Percentiles rank a stretch among this genome's conserved stretches.
Conservation (phyloP, 2,888 invertebrate genomes). For the Choreutis nemorana region DNA sequence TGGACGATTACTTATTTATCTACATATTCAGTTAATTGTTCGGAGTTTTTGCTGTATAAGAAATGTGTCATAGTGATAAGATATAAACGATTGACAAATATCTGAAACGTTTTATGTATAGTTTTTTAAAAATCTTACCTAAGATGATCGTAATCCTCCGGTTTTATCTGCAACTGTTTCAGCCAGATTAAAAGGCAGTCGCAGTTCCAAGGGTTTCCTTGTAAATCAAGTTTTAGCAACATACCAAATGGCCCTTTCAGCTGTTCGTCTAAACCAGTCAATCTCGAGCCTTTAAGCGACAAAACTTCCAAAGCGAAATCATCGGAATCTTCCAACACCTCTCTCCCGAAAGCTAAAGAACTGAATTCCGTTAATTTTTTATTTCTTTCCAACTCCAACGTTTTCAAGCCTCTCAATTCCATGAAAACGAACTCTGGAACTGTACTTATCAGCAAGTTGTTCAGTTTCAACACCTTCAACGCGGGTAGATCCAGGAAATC, state of each 20-base stretch:
- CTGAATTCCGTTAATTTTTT: conserved; percentile 56
- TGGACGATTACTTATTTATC: too few relatives aligned
- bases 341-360: conserved; percentile 40
- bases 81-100: background rate
- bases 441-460: conserved; percentile 60
- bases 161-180: conserved; percentile 40
- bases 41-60: too few relatives aligned
- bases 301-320: conserved; percentile 50
- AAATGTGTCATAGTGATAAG: conserved; percentile 1
- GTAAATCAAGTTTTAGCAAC: conserved; percentile 53
- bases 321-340: conserved; percentile 37
- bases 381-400: conserved; percentile 64
- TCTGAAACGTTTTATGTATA: background rate
- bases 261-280: conserved; percentile 38
- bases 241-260: conserved; percentile 52
- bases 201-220: conserved; percentile 71
- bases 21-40: too few relatives aligned
- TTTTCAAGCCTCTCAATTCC: conserved; percentile 54
- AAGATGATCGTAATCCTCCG: conserved; percentile 42
- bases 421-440: conserved; percentile 65
- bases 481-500: conserved; percentile 58
- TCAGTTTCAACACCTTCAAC: conserved; percentile 60
- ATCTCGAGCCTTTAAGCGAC: conserved; percentile 49
- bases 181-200: conserved; percentile 69
- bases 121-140: conserved; percentile 34